Evolutionary conservation across 2,113 vertebrate genomes (phyloP).

Genomic region (Hippocampus zosterae): DNA sequence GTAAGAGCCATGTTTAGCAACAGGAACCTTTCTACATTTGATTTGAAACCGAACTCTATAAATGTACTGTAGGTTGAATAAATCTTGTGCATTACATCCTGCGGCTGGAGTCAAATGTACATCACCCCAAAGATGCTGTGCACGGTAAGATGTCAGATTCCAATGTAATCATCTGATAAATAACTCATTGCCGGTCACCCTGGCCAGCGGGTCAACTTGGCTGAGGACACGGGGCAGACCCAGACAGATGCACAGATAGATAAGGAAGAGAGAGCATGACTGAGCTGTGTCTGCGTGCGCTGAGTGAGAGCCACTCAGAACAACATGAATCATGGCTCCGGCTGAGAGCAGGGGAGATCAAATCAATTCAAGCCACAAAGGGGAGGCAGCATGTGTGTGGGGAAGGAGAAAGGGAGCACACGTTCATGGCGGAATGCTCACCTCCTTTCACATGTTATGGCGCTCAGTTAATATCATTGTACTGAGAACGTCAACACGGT

Average conservation of each 20-base stretch:
- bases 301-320: conserved; percentile 61
- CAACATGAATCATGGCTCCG: conserved; percentile 77
- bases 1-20: not conserved
- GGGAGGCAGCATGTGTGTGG: conserved; percentile 37
- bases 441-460: conserved; percentile 11
- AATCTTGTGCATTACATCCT: not conserved
- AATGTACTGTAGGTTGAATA: not conserved
- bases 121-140: conserved; percentile 9
- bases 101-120: not conserved
- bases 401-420: conserved; percentile 57
- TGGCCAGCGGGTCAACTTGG: conserved; percentile 55
- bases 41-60: conserved; percentile 4
- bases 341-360: conserved; percentile 69
- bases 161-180: not conserved
- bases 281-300: conserved; percentile 65
- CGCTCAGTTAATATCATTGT: conserved; percentile 14
- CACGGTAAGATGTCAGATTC: not conserved
- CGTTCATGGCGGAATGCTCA: conserved; percentile 41
- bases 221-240: conserved; percentile 48
- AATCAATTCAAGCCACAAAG: conserved; percentile 73
- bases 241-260: conserved; percentile 68
- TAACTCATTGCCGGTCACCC: not conserved
- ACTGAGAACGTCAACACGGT: conserved; percentile 8
- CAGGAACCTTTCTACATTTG: not conserved
- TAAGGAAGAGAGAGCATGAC: conserved; percentile 57